These are phyloP conservation scores for Brenthis daphne DNA, from an alignment of 2,888 invertebrate species.

Conservation along the genomic window DNA sequence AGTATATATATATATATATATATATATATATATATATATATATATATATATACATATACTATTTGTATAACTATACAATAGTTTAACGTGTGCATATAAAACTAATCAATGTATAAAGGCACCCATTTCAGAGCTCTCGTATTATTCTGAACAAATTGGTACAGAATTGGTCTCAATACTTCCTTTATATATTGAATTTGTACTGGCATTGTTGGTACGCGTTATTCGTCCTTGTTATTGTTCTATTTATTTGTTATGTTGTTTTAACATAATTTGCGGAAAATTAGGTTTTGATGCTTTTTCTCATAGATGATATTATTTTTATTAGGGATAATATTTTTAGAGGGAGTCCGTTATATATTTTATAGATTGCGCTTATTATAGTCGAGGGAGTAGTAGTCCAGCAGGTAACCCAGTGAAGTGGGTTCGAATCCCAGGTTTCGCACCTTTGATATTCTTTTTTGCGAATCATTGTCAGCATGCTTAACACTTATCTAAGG, in stretches of 20 bases:
- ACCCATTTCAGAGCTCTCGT: constrained; percentile 10
- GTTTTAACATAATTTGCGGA: constrained; percentile 2
- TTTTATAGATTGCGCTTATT: too few relatives aligned
- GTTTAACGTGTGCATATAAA: not conserved
- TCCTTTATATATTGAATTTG: constrained; percentile 31
- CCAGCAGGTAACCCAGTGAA: too few relatives aligned
- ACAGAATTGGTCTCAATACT: constrained; percentile 27
- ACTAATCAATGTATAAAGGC: constrained; percentile 13
- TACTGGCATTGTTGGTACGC: constrained; percentile 22
- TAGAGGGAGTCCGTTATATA: too few relatives aligned
- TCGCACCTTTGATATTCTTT: too few relatives aligned
- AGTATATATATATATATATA: too few relatives aligned
- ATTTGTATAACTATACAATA: not conserved
- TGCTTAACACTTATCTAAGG: too few relatives aligned
- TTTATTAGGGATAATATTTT: not conserved
- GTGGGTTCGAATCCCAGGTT: too few relatives aligned
- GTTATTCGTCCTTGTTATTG: constrained; percentile 19
- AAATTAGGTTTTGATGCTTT: not conserved
- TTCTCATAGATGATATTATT: not conserved
- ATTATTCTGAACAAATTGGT: constrained; percentile 25
- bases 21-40: too few relatives aligned
- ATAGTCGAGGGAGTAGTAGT: too few relatives aligned
- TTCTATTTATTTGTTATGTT: constrained; percentile 13
- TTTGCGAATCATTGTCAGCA: too few relatives aligned
- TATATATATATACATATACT: too few relatives aligned